Evolutionary conservation across 2,888 invertebrate species (phyloP), one percentile per base, ranked within the genome.

Genomic region (Drepanosiphum platanoidis): DNA sequence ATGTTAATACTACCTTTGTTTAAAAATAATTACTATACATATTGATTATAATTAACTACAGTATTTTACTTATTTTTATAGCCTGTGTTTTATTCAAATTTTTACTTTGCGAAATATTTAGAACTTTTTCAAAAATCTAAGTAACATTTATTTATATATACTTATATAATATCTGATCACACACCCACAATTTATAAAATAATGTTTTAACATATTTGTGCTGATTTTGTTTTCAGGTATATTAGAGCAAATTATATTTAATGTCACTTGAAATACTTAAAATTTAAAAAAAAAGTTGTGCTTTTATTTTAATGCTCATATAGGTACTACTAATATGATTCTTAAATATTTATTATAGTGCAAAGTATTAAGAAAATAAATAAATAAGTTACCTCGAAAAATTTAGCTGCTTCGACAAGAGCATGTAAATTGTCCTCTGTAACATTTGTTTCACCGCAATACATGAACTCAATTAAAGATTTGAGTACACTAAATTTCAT

Each of bases 401-500:
- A 92, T 89, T 93, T 93, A 36, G 94, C 94, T 11, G 94, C 94
- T 83, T 93, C 92, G 74, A 94, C 91, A 77, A 94, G 89, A 88
- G 93, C 93, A 88, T 93, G 93, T 87, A 94, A 90, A 89, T 93
- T 92, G 88, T 93, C 92, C 89, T 94, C 93, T 79, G 92, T 90
- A 87, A 94, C 92, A 87, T 92, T 92, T 1, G 94, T 94, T 90
- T 94, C 94, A 2, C 94, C 94, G 88, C 93, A 94, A 88, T 94
- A 94, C 93, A 94, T 94, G 88, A 94, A 94, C 89, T 94, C 94
- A 52, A 94, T 92, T 86, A 94, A 91, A 75, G 93, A 93, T 90
- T 94, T 94, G 86, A 94, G 90, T 46, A 94, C 93, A 88, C 92
- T 91, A 89, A 94, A 94, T 89, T 93, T 92, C 91, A 94, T 92